Evolutionary conservation across 2,797 vertebrate species (phyloP).

Genomic region (Tangara arthus): DNA sequence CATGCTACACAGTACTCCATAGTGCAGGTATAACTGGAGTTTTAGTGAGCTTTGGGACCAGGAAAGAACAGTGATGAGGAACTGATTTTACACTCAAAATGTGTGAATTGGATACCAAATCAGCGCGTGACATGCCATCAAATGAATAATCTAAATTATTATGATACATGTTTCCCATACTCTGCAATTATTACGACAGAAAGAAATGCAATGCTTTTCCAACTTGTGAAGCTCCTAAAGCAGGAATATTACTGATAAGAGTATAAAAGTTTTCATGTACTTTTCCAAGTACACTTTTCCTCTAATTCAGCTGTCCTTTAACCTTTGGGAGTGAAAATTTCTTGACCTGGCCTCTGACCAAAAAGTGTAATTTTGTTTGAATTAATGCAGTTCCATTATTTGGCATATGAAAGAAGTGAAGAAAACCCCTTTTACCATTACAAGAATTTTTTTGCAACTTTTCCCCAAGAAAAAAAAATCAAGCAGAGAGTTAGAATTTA

Average conservation of each 20-base stretch:
- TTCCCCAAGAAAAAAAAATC: not conserved
- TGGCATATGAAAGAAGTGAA: constrained; percentile 23
- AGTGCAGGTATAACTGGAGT: not conserved
- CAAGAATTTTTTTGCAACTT: not conserved
- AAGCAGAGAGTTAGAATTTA: constrained; percentile 44
- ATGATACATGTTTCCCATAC: not conserved
- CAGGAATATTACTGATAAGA: not conserved
- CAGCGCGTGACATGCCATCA: constrained; percentile 1
- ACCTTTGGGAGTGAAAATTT: not conserved
- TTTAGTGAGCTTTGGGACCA: not conserved
- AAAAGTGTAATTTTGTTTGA: constrained; percentile 20
- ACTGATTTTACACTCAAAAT: not conserved
- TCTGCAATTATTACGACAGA: not conserved
- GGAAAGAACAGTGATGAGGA: not conserved
- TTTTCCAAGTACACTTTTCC: not conserved
- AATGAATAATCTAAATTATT: constrained; percentile 45
- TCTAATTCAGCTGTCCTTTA: not conserved
- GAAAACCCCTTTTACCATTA: constrained; percentile 15
- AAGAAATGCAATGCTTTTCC: not conserved
- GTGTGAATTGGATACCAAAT: constrained; percentile 18
- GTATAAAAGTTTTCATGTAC: not conserved
- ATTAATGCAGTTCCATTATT: constrained; percentile 12
- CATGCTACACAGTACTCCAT: not conserved
- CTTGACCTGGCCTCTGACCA: not conserved
- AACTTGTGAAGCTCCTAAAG: not conserved